Evolutionary conservation across 1,140 invertebrate genomes (phyloP), one percentile per base, ranked within the genome.

Genomic region (Ganaspis sp.): DNA sequence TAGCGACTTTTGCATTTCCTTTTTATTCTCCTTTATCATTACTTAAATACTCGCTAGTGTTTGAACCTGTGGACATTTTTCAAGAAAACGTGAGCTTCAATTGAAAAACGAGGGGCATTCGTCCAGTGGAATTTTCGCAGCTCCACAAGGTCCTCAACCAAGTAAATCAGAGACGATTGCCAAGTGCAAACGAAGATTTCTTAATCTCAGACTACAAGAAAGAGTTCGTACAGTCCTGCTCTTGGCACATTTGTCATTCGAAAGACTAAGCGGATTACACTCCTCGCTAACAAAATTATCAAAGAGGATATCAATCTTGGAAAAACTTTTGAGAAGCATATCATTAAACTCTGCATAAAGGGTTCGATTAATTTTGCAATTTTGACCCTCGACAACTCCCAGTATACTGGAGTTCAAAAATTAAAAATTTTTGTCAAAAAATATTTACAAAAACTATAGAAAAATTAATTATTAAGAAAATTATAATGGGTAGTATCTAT

Each of bases 171-270:
- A 26, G 21, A n/a, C 58, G 58, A 64, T 64, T 64, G 26, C 23
- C 58, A 26, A 64, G 58, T 64, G 58, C 58, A 64, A 64, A 64
- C 58, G 58, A 64, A 64, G 58, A 64, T 64, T 64, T 64, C 58
- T 64, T 64, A 64, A 64, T 64, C 58, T 29, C 58, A 21, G 58
- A 64, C 26, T 64, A 64, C 58, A 64, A 64, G 58, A 64, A 64
- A 64, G 58, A 64, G 58, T 64, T 64, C 58, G 58, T 64, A 64
- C 23, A 23, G 23, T 64, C 23, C 58, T 64, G 45, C 45, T 64
- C 21, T 15, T n/a, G 11, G 23, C 21, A 26, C 58, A 64, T 64
- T 64, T 64, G 58, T 64, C 58, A 64, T 64, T 49, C 23, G 12
- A 29, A 64, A 26, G 58, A 64, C 58, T 64, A 64, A 64, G 58